phyloP scores from a whole-genome alignment of 2,113 vertebrate species.

The Charadrius vociferus region DNA sequence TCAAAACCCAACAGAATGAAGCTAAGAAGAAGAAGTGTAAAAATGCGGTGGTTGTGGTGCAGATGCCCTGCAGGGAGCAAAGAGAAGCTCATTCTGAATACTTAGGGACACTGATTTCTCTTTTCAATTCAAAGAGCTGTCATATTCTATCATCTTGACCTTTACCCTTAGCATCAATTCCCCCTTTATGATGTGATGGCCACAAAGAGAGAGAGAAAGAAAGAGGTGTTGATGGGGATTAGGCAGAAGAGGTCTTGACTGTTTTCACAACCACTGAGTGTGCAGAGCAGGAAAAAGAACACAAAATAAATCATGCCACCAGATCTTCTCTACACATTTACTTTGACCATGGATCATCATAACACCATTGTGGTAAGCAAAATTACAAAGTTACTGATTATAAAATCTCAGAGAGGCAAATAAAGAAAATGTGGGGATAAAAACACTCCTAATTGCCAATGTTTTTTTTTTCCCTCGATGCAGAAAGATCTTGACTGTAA shows the following conservation, averaged over 20 bases:
- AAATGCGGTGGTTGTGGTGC: conserved; percentile 96
- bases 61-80: conserved; percentile 85
- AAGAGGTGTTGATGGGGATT: background rate
- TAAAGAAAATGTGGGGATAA: background rate
- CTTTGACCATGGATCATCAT: background rate
- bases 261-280: background rate
- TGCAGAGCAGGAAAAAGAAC: background rate
- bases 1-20: conserved; percentile 99
- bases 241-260: background rate
- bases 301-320: background rate
- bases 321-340: background rate
- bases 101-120: background rate
- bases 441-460: background rate
- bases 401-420: background rate
- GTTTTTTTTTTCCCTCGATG: background rate
- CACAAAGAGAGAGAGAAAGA: background rate
- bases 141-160: conserved; percentile 38
- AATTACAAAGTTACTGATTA: background rate
- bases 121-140: conserved; percentile 25
- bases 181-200: background rate
- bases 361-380: background rate
- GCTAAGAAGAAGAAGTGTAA: conserved; percentile 99
- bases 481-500: background rate
- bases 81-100: conserved; percentile 56
- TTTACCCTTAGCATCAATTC: background rate